These are phyloP conservation scores for Sander vitreus DNA, from an alignment of 2,113 vertebrate species.

Conservation along the genomic window DNA sequence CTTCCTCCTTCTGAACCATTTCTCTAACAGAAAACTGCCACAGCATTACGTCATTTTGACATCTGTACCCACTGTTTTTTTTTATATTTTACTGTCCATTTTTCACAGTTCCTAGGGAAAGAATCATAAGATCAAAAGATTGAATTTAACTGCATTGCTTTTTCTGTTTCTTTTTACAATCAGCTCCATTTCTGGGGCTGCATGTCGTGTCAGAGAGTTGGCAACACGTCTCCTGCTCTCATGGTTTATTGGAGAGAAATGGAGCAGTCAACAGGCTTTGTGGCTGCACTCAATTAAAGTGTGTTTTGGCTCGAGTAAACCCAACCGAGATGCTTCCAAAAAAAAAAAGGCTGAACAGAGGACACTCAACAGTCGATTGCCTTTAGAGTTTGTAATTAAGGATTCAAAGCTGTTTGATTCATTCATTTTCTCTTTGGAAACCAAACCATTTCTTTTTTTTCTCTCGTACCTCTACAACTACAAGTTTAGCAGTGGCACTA, in stretches of 20 bases:
- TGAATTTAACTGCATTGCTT: too few relatives aligned
- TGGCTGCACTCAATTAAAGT: constrained; percentile 26
- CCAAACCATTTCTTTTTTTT: too few relatives aligned
- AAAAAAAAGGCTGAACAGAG: background rate
- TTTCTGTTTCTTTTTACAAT: background rate
- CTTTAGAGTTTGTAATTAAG: background rate
- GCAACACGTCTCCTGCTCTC: background rate
- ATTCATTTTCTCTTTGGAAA: background rate
- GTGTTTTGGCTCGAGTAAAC: constrained; percentile 9
- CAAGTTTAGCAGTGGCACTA: too few relatives aligned
- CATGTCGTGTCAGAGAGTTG: background rate
- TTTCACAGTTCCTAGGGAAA: background rate
- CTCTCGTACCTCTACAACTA: too few relatives aligned
- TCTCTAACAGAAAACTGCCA: constrained; percentile 63
- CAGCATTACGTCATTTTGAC: background rate
- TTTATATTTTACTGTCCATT: background rate
- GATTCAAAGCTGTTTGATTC: background rate
- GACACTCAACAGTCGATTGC: background rate
- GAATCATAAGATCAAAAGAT: background rate
- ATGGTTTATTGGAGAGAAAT: background rate
- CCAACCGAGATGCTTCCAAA: constrained; percentile 6
- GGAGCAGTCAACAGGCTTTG: constrained; percentile 12
- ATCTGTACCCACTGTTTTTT: background rate
- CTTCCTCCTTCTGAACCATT: constrained; percentile 62
- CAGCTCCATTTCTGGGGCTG: background rate